Evolutionary conservation across 2,888 invertebrate genomes (phyloP), one percentile per base, ranked within the genome.

Genomic region (Dione vanillae): DNA sequence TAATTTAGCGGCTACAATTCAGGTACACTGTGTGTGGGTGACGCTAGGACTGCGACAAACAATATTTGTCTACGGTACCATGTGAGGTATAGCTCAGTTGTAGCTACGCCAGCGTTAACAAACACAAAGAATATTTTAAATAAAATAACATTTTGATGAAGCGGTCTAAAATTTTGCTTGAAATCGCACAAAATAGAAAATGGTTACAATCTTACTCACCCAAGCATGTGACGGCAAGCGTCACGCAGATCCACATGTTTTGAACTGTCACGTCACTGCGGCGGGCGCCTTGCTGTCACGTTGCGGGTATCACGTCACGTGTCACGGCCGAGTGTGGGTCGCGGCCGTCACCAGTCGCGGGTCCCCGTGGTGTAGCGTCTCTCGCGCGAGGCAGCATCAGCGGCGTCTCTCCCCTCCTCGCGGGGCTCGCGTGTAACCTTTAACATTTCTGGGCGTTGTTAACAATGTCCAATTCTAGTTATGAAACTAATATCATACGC

Each of bases 401-500:
- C 45, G 19, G 19, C 16, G 11, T 61, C 52, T n/a, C 27, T 10
- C 68, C 61, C 68, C 68, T 54, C 68, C 61, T 43, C 51, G 45
- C 16, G 6, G 27, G 10, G 11, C 45, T 45, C 27, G 43, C 19
- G 35, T 61, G 52, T 62, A 52, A 68, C 68, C 68, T 68, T 68
- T 68, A 54, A 62, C 62, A 19, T 58, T 19, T 27, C 20, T 58
- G 49, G 62, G 8, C 62, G 19, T 49, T 14, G 27, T 14, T 37
- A 49, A 64, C 35, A 47, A 47, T 37, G 19, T 37, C 52, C 14
- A 2, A 9, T 54, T 35, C 10, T n/a, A n/a, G n/a, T 54, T 35
- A 14, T 52, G 52, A 27, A 52, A 27, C 2, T 14, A 52, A 51
- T 27, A 51, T 12, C 12, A 51, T 14, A 51, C 9, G 12, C 27